Evolutionary conservation across 2,113 vertebrate species (phyloP).

Genomic region (Elephantulus edwardii): DNA sequence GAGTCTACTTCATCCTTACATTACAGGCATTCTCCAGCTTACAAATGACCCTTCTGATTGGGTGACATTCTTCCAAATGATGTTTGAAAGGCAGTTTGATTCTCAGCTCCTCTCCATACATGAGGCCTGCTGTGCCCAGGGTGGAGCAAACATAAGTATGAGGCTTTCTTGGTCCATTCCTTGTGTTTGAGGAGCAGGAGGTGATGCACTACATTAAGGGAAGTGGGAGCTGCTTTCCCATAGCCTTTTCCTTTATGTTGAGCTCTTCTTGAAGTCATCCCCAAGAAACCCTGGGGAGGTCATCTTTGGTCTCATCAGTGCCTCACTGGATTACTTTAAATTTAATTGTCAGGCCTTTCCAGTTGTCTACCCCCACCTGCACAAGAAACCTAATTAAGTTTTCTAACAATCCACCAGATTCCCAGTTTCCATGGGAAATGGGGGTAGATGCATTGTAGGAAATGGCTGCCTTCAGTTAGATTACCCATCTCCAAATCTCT

Average conservation of each 20-base stretch:
- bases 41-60: neutral
- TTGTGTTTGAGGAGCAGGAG: neutral
- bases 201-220: no score
- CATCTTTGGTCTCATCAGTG: neutral
- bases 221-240: neutral
- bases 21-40: neutral
- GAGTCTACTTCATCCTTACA: neutral
- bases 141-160: neutral
- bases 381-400: neutral
- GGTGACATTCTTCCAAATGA: neutral
- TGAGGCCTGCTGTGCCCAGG: neutral
- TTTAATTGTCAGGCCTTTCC: neutral
- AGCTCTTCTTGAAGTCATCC: neutral
- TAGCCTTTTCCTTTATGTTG: neutral
- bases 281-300: no score
- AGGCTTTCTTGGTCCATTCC: neutral
- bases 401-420: neutral
- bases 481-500: neutral
- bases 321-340: neutral
- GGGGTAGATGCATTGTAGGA: no score
- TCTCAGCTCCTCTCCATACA: neutral
- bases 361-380: neutral
- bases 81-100: neutral
- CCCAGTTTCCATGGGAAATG: neutral
- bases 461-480: neutral